Percentiles rank a stretch among this genome's conserved stretches.
Conservation (phyloP, 2,113 vertebrate species). For the Silurus glanis region DNA sequence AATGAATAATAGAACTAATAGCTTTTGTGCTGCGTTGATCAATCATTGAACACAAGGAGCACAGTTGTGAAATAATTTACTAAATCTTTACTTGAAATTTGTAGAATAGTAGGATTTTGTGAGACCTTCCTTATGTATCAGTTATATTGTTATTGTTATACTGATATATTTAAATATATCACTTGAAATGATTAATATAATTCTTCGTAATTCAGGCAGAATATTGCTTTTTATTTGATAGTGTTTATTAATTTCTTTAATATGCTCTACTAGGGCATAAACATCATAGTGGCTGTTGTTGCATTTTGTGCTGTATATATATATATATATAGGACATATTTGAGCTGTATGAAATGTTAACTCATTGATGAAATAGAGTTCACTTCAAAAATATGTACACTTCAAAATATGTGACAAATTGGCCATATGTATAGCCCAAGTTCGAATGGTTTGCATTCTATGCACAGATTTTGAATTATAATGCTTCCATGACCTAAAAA, state of each 20-base stretch:
- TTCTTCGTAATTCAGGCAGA: background rate
- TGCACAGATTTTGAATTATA: background rate
- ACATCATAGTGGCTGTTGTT: background rate
- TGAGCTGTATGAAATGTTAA: background rate
- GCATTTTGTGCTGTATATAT: background rate
- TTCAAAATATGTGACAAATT: background rate
- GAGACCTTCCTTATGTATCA: background rate
- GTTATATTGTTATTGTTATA: background rate
- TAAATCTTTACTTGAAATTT: slow-evolving; percentile 6
- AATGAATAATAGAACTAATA: slow-evolving; percentile 18
- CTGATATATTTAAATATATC: background rate
- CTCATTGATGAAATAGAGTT: background rate
- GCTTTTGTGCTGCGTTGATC: background rate
- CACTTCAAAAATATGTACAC: too few relatives aligned
- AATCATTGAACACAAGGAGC: background rate
- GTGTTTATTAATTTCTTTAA: background rate
- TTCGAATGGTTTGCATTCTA: background rate
- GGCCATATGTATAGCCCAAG: background rate
- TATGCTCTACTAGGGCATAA: background rate
- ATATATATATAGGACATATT: background rate
- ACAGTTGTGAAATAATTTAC: background rate
- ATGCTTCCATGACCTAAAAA: background rate
- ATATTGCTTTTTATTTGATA: background rate
- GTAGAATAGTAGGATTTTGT: background rate
- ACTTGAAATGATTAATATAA: background rate